These are phyloP conservation scores for Prolemur simus DNA, from an alignment of 2,113 vertebrate genomes.

Conservation along the genomic window DNA sequence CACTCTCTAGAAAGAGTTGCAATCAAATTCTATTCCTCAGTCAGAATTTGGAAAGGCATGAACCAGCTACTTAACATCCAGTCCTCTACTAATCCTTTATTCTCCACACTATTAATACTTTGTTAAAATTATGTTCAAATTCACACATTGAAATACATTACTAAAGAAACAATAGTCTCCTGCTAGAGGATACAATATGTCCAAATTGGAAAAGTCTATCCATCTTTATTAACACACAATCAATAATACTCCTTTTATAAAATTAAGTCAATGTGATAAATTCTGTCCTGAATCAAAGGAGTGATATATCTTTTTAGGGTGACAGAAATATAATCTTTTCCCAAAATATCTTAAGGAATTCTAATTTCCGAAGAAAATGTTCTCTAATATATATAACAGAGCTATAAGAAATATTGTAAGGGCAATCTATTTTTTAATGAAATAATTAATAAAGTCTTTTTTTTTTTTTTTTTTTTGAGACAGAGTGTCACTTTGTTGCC, in stretches of 20 bases:
- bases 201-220: background rate
- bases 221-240: background rate
- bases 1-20: background rate
- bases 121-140: background rate
- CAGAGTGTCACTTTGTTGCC: no score
- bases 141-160: background rate
- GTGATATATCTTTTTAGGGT: background rate
- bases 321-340: background rate
- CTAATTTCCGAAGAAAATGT: background rate
- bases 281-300: background rate
- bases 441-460: background rate
- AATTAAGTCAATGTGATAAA: background rate
- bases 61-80: background rate
- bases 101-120: background rate
- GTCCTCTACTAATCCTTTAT: background rate
- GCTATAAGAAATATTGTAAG: background rate
- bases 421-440: background rate
- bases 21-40: background rate
- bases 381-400: background rate
- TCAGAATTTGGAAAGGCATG: background rate
- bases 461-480: no score
- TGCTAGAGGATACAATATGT: background rate
- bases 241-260: background rate
- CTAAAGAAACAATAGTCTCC: background rate
- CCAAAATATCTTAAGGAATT: background rate